Evolutionary conservation across 1,140 invertebrate genomes (phyloP).

Genomic region (Heliothis virescens): DNA sequence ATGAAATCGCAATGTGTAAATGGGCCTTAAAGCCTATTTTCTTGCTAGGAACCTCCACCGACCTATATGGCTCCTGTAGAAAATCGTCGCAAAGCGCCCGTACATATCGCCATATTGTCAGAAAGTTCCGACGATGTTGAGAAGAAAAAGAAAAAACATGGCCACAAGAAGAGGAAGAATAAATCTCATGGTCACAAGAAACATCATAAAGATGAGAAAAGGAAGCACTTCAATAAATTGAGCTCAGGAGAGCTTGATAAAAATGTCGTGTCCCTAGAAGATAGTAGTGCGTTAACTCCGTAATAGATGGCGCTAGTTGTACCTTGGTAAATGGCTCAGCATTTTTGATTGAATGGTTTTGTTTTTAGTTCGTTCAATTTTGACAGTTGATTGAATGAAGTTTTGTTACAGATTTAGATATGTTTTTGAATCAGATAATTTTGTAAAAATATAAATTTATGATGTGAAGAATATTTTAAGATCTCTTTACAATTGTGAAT

Average conservation of each 20-base stretch:
- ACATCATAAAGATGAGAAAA: conserved; percentile 66
- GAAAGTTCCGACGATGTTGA: conserved; percentile 52
- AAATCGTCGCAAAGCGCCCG: conserved; percentile 51
- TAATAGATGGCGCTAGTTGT: not conserved
- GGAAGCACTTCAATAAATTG: conserved; percentile 60
- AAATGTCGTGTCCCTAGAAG: conserved; percentile 66
- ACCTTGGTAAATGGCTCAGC: conserved; percentile 38
- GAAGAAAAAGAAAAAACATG: conserved; percentile 57
- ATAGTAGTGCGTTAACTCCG: conserved; percentile 56
- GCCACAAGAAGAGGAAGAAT: conserved; percentile 51
- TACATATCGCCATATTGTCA: conserved; percentile 35
- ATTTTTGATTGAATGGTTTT: conserved; percentile 2
- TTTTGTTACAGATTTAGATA: no score
- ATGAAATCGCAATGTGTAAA: no score
- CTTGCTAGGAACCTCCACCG: conserved; percentile 57
- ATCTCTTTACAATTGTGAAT: no score
- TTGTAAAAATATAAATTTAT: no score
- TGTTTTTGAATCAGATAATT: not conserved
- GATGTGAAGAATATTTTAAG: no score
- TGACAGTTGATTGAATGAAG: not conserved
- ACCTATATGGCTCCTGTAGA: conserved; percentile 76
- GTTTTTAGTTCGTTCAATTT: not conserved
- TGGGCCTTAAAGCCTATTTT: not conserved
- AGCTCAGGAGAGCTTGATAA: conserved; percentile 65
- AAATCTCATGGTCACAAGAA: conserved; percentile 57